phyloP scores from a whole-genome alignment of 2,797 vertebrate genomes.

The Urophycis tenuis region DNA sequence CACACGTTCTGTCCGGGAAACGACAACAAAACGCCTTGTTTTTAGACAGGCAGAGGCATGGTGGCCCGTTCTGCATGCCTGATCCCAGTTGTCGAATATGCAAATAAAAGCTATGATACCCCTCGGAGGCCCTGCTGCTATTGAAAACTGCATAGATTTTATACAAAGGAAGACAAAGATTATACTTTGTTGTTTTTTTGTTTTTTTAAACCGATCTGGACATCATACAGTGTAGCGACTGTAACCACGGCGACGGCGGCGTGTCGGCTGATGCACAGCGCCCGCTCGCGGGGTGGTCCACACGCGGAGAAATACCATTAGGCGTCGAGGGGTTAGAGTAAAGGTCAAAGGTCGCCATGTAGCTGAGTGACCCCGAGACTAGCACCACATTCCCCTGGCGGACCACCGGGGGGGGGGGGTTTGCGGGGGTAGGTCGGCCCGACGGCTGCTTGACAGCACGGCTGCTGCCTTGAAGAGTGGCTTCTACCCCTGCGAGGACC shows the following conservation, averaged over 20 bases:
- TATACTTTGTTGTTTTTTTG: not conserved
- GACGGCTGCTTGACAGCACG: not conserved
- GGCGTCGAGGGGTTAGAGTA: conserved; percentile 30
- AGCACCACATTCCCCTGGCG: conserved; percentile 54
- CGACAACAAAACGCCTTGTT: conserved; percentile 27
- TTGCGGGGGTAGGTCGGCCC: not conserved
- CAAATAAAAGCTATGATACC: conserved; percentile 12
- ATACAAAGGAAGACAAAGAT: conserved; percentile 41
- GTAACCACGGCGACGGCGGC: not conserved
- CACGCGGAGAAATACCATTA: conserved; percentile 32
- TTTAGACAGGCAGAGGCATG: conserved; percentile 9
- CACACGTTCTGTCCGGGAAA: conserved; percentile 42
- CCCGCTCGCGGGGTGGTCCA: not conserved
- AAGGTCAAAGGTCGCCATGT: conserved; percentile 51
- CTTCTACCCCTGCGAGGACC: not conserved
- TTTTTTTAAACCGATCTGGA: conserved; percentile 17
- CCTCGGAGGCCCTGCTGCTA: conserved; percentile 26
- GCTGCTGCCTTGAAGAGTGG: not conserved
- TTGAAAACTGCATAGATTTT: conserved; percentile 40
- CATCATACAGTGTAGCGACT: conserved; percentile 23
- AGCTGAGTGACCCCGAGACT: conserved; percentile 40
- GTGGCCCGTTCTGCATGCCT: conserved; percentile 28
- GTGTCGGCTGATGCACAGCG: not conserved
- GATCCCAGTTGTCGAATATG: conserved; percentile 30
- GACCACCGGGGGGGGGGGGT: conserved; percentile 33